phyloP scores from a whole-genome alignment of 2,113 vertebrate genomes.

The Eurypyga helias region DNA sequence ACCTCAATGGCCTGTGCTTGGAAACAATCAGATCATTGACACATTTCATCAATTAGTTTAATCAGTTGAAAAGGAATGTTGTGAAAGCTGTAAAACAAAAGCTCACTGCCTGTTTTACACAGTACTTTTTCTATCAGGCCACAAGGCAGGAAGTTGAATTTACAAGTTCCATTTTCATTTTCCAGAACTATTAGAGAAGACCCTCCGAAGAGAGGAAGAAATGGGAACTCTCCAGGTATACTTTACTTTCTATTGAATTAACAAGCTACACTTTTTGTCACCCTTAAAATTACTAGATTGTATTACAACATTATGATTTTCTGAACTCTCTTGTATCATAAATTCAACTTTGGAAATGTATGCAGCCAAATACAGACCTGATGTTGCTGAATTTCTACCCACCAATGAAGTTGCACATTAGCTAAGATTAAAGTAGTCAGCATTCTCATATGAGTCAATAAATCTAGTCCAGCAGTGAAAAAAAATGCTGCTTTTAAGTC shows the following conservation, averaged over 20 bases:
- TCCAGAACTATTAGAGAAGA: constrained; percentile 87
- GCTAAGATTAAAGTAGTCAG: not conserved
- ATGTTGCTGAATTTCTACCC: not conserved
- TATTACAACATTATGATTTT: not conserved
- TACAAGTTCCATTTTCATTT: constrained; percentile 36
- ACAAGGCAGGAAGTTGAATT: not conserved
- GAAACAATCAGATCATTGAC: not conserved
- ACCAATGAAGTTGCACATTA: not conserved
- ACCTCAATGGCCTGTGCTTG: not conserved
- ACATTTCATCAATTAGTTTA: not conserved
- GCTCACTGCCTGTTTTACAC: not conserved
- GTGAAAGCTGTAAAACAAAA: not conserved
- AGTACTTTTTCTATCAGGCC: not conserved
- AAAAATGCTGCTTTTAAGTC: not conserved
- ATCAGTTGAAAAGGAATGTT: not conserved
- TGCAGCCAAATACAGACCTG: not conserved
- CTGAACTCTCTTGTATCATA: not conserved
- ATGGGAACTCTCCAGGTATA: constrained; percentile 87
- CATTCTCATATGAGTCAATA: not conserved
- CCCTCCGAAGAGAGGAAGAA: constrained; percentile 87
- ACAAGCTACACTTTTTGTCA: not conserved
- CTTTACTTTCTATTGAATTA: constrained; percentile 17
- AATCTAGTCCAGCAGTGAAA: not conserved
- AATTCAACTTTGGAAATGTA: not conserved
- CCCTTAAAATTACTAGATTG: not conserved